Conservation (phyloP, 1,140 invertebrate species). For the Laupala kohalensis region DNA sequence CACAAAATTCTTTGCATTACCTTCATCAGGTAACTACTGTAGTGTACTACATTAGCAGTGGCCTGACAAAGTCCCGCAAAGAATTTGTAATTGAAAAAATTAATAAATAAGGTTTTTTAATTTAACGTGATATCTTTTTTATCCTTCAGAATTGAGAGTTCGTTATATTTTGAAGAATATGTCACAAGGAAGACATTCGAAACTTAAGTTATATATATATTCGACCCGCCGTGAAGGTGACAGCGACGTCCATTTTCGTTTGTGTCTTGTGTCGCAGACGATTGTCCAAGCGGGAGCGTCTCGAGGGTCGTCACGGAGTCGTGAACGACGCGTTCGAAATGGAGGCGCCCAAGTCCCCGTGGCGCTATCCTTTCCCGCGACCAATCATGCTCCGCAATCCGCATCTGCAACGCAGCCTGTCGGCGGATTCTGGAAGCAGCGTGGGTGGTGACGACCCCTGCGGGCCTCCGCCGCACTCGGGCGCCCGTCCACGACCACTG, state of each 20-base stretch:
- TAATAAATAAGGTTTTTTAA: too few species aligned
- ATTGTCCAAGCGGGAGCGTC: slow-evolving; percentile 35
- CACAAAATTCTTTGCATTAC: too few species aligned
- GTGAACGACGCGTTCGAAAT: slow-evolving; percentile 44
- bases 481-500: not conserved
- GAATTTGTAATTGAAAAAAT: too few species aligned
- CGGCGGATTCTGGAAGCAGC: slow-evolving; percentile 12
- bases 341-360: slow-evolving; percentile 42
- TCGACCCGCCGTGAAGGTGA: too few species aligned
- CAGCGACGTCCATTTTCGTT: not conserved
- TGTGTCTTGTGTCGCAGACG: slow-evolving; percentile 26
- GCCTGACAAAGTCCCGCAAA: too few species aligned
- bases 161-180: too few species aligned
- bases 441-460: slow-evolving; percentile 10
- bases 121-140: too few species aligned
- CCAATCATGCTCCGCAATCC: slow-evolving; percentile 2
- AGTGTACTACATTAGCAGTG: too few species aligned
- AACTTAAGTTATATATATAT: too few species aligned
- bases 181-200: too few species aligned
- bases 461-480: slow-evolving; percentile 16
- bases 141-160: too few species aligned
- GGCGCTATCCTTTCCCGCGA: slow-evolving; percentile 37
- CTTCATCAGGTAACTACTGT: too few species aligned
- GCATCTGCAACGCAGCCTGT: not conserved
- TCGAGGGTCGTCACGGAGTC: slow-evolving; percentile 27